Evolutionary conservation across 2,797 vertebrate species (phyloP), one percentile per base, ranked within the genome.

Genomic region (Huso huso): DNA sequence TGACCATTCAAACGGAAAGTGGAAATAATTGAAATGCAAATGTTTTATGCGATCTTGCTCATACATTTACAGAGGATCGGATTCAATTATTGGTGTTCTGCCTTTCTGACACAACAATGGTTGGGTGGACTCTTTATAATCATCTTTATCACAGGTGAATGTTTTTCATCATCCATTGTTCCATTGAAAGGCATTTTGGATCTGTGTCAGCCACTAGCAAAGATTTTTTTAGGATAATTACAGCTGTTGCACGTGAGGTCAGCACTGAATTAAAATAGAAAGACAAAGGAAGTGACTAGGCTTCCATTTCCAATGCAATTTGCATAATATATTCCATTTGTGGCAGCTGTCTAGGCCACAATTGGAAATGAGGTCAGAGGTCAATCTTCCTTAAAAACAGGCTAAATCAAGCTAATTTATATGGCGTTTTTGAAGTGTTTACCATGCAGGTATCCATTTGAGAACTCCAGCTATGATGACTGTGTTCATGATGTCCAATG

Each of bases 301-400:
- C 12, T n/a, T 50, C 6, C 18, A 61, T 51, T 51, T 61, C 57
- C 9, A 61, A 15, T 51, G 9, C 13, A 49, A 67, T 61, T 67
- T 61, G 49, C 59, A 67, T 67, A 67, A 61, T 61, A 9, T 51
- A 64, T 61, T 67, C 57, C 10, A 59, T 61, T 61, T 61, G 18
- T 49, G 48, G 49, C 8, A 51, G 58, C 59, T 59, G 59, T 67
- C 48, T 51, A 18, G 59, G 7, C 13, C 48, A 61, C 48, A 50
- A 51, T 15, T 49, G 59, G 53, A 67, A 61, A 61, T 61, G 2
- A 51, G 59, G 9, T 67, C 59, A 67, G 63, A 48, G 63, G 63
- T 51, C 51, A 50, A 52, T 37, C 23, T 37, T 10, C 48, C 23
- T 51, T 8, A 7, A 18, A 67, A 67, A n/a, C 7, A 13, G 37